A percentile compares a stretch with the other conserved stretches of the same genome.
Evolutionary conservation across 2,113 vertebrate genomes (phyloP).

Genomic region (Cephalophus harveyi): DNA sequence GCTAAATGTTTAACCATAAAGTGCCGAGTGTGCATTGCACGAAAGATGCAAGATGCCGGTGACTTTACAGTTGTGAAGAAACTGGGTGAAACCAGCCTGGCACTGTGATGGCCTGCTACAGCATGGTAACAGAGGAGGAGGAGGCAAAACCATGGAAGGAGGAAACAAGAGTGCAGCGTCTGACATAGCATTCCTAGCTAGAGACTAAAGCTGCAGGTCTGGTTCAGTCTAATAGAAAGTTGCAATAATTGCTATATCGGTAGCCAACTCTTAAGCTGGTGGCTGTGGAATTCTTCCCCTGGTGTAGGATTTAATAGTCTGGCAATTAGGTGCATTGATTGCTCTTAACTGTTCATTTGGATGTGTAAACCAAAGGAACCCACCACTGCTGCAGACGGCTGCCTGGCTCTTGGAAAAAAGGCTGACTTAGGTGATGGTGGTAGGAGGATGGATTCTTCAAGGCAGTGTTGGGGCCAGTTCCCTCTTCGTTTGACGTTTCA

Average conservation of each 20-base stretch:
- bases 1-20: slow-evolving; percentile 63
- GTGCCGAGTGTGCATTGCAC: slow-evolving; percentile 21
- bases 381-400: not conserved
- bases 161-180: slow-evolving; percentile 3
- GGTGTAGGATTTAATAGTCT: slow-evolving; percentile 74
- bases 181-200: slow-evolving; percentile 36
- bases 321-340: slow-evolving; percentile 72
- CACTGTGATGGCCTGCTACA: slow-evolving; percentile 1
- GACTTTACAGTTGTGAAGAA: slow-evolving; percentile 56
- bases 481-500: not conserved
- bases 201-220: slow-evolving; percentile 50
- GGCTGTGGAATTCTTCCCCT: slow-evolving; percentile 70
- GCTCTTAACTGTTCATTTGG: slow-evolving; percentile 75
- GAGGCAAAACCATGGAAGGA: not conserved
- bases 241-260: slow-evolving; percentile 70
- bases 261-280: slow-evolving; percentile 66
- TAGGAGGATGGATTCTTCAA: not conserved
- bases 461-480: not conserved
- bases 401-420: slow-evolving; percentile 44
- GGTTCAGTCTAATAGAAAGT: slow-evolving; percentile 73
- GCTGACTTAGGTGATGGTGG: not conserved
- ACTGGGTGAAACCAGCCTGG: slow-evolving; percentile 54
- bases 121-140: not conserved
- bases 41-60: slow-evolving; percentile 33
- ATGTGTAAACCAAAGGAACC: slow-evolving; percentile 62